These are phyloP conservation scores for Athene noctua DNA, from an alignment of 2,113 vertebrate species.

Conservation along the genomic window DNA sequence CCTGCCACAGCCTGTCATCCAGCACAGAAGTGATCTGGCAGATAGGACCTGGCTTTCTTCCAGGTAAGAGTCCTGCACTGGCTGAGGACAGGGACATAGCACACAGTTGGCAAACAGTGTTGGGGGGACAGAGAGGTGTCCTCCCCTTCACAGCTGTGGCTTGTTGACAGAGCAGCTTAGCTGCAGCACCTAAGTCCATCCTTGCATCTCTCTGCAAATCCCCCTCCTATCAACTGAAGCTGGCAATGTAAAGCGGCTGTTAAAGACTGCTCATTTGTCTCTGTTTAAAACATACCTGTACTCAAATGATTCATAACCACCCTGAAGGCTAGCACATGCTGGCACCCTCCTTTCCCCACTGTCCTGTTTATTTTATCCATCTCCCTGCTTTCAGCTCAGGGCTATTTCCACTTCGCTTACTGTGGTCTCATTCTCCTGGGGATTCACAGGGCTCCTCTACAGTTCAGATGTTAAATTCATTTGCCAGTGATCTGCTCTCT, in stretches of 20 bases:
- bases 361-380: conserved; percentile 12
- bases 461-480: conserved; percentile 35
- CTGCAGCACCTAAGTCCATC: neutral
- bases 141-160: neutral
- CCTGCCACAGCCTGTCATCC: neutral
- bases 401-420: conserved; percentile 8
- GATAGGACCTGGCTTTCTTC: neutral
- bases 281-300: neutral
- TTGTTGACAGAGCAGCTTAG: neutral
- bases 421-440: neutral
- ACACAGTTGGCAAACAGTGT: neutral
- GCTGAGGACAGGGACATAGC: accelerated
- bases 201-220: neutral
- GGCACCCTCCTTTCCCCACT: neutral
- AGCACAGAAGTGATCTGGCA: neutral
- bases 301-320: conserved; percentile 24
- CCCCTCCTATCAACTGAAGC: neutral
- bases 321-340: neutral
- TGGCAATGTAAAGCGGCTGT: neutral
- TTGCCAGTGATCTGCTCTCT: neutral
- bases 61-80: accelerated
- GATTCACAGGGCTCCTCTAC: neutral
- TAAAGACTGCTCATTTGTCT: conserved; percentile 45
- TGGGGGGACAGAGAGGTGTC: neutral
- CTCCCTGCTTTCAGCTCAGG: conserved; percentile 2